phyloP scores from a whole-genome alignment of 35 echinoderm and acorn worm species.

The Holothuria glaberrima region DNA sequence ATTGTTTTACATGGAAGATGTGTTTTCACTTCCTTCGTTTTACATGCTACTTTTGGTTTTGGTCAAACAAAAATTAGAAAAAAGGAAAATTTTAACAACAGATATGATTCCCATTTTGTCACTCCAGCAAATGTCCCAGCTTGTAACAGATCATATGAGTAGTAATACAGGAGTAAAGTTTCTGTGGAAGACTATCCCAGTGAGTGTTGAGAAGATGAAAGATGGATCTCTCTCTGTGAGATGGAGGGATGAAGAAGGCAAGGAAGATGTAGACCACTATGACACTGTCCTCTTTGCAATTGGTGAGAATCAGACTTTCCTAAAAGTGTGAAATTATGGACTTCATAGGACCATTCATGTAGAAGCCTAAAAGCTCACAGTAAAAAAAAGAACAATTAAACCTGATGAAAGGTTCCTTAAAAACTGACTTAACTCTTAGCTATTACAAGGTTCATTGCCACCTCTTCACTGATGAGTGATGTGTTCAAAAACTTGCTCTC shows the following conservation, averaged over 20 bases:
- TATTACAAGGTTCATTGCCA: too few species aligned
- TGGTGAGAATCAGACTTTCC: conserved; percentile 54
- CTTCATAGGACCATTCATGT: too few species aligned
- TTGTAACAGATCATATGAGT: conserved; percentile 83
- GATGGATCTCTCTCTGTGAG: conserved; percentile 70
- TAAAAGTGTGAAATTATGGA: background rate
- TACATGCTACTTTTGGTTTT: background rate
- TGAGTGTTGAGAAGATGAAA: conserved; percentile 45
- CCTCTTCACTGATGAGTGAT: too few species aligned
- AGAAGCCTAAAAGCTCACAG: too few species aligned
- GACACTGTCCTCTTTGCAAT: conserved; percentile 96
- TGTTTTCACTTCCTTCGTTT: too few species aligned
- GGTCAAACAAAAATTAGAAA: background rate
- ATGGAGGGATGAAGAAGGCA: conserved; percentile 49
- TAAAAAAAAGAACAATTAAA: too few species aligned
- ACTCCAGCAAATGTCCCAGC: conserved; percentile 86
- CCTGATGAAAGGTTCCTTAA: too few species aligned
- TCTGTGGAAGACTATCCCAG: conserved; percentile 67
- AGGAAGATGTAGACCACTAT: conserved; percentile 52
- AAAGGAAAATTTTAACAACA: background rate
- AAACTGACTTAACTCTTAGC: too few species aligned
- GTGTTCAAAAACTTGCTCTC: too few species aligned
- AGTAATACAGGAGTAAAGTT: conserved; percentile 67
- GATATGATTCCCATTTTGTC: background rate
- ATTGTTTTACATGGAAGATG: too few species aligned